Evolutionary conservation across 2,797 vertebrate genomes (phyloP).

Genomic region (Galaxias olidus): DNA sequence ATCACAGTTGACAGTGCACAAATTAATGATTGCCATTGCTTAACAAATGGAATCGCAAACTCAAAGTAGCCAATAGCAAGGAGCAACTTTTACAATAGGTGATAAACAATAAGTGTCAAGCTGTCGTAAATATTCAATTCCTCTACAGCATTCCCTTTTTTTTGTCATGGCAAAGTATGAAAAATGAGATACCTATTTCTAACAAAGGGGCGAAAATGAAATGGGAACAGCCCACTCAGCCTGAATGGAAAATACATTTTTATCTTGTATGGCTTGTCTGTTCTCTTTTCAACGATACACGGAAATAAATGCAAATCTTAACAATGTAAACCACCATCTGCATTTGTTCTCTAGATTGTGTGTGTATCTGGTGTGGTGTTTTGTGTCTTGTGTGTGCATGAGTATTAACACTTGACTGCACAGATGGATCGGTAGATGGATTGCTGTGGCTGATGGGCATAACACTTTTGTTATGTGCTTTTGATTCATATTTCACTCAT

Average conservation of each 20-base stretch:
- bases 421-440: constrained; percentile 33
- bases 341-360: not conserved
- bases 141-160: constrained; percentile 29
- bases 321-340: not conserved
- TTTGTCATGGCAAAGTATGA: constrained; percentile 49
- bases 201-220: constrained; percentile 51
- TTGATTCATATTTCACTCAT: constrained; percentile 15
- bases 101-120: constrained; percentile 37
- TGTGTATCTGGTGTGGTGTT: not conserved
- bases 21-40: constrained; percentile 61
- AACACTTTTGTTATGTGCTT: not conserved
- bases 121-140: constrained; percentile 48
- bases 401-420: constrained; percentile 18
- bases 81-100: constrained; percentile 23
- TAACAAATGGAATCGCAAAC: constrained; percentile 49
- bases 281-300: constrained; percentile 42
- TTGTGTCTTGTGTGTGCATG: not conserved
- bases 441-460: constrained; percentile 33
- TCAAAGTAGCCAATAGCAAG: constrained; percentile 5
- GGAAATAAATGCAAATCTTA: constrained; percentile 59
- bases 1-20: constrained; percentile 65
- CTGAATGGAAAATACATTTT: constrained; percentile 47
- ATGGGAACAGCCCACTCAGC: constrained; percentile 33
- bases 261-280: constrained; percentile 51
- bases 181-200: constrained; percentile 58